Evolutionary conservation across 37 sponge, comb jelly and placozoan species (phyloP).

Genomic region (Axinella damicornis): DNA sequence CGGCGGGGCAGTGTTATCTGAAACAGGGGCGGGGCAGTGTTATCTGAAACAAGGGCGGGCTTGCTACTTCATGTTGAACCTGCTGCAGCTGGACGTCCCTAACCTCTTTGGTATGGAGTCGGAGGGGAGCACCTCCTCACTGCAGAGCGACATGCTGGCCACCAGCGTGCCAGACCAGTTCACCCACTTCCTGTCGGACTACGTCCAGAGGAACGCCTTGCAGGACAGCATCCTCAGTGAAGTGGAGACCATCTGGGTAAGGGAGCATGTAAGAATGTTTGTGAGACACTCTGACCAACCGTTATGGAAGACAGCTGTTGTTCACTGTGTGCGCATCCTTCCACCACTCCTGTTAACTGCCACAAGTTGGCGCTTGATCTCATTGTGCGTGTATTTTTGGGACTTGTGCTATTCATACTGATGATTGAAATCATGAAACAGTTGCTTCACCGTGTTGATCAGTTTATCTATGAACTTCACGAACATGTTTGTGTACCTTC

Average conservation of each 20-base stretch:
- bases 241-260: conserved; percentile 10
- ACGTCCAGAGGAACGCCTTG: conserved; percentile 1
- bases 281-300: neutral
- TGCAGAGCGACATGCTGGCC: too few species aligned
- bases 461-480: too few species aligned
- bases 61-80: conserved; percentile 25
- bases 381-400: too few species aligned
- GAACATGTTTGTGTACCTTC: too few species aligned
- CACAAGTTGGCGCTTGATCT: too few species aligned
- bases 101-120: neutral
- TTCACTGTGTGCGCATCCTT: neutral
- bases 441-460: too few species aligned
- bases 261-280: too few species aligned
- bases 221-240: conserved; percentile 4
- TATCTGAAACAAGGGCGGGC: conserved; percentile 15
- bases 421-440: too few species aligned
- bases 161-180: neutral
- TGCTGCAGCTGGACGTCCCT: conserved; percentile 37
- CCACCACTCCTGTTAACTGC: conserved; percentile 14
- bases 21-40: neutral
- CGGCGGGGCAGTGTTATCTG: conserved; percentile 23
- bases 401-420: too few species aligned
- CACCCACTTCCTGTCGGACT: neutral
- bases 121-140: too few species aligned
- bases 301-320: neutral